Evolutionary conservation across 2,888 invertebrate genomes (phyloP).

Genomic region (Penaeus monodon): DNA sequence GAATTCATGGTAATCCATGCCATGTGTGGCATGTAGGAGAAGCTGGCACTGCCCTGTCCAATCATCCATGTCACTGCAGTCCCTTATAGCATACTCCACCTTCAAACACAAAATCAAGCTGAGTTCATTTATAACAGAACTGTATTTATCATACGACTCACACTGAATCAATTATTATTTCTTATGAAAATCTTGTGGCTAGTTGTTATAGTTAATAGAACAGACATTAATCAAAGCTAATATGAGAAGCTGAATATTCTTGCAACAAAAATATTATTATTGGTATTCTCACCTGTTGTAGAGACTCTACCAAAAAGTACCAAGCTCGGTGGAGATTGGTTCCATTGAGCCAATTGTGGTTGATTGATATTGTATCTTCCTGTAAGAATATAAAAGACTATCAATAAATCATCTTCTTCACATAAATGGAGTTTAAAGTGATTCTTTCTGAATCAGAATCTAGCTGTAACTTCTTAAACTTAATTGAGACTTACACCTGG

Average conservation of each 20-base stretch:
- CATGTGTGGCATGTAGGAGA: conserved; percentile 62
- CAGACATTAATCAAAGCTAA: too few relatives aligned
- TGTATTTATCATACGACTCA: too few relatives aligned
- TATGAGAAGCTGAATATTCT: background rate
- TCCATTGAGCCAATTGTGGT: conserved; percentile 97
- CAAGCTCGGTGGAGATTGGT: conserved; percentile 85
- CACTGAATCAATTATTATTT: too few relatives aligned
- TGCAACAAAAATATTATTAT: background rate
- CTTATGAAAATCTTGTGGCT: too few relatives aligned
- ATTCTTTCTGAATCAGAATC: too few relatives aligned
- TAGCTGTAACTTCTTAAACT: too few relatives aligned
- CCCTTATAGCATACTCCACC: conserved; percentile 62
- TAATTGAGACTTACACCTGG: too few relatives aligned
- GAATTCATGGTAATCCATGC: conserved; percentile 63
- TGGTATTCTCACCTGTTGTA: conserved; percentile 74
- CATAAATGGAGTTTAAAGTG: too few relatives aligned
- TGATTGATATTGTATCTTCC: conserved; percentile 92
- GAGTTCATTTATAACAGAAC: too few relatives aligned
- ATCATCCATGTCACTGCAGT: conserved; percentile 59
- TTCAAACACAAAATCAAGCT: conserved; percentile 1
- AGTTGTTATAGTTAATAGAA: too few relatives aligned
- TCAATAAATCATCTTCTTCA: too few relatives aligned
- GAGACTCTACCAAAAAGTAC: conserved; percentile 77
- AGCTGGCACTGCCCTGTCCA: conserved; percentile 64
- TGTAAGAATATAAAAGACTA: conserved; percentile 16